A percentile compares a stretch with the other conserved stretches of the same genome.
Conservation (phyloP, 2,888 invertebrate genomes). For the Celastrina argiolus region DNA sequence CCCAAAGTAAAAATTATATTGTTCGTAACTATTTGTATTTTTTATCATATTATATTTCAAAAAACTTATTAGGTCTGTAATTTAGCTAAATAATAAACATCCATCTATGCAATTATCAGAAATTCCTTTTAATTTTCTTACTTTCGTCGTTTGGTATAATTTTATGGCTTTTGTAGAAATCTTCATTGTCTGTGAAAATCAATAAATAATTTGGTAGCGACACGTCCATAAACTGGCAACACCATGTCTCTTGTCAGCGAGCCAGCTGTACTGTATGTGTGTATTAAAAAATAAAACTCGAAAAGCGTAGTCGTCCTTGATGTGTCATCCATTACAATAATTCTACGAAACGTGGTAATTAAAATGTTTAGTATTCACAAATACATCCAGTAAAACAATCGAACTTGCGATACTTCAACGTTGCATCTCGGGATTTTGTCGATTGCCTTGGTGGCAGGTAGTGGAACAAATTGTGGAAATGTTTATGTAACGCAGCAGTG, state of each 20-base stretch:
- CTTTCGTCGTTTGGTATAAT: conserved; percentile 23
- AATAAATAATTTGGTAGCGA: conserved; percentile 31
- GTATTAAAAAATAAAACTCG: conserved; percentile 62
- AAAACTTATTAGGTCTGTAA: no score
- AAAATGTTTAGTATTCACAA: conserved; percentile 25
- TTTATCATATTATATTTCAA: no score
- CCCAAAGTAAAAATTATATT: no score
- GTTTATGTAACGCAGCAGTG: conserved; percentile 74
- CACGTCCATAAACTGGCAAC: conserved; percentile 48
- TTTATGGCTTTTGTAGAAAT: conserved; percentile 17
- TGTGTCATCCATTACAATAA: conserved; percentile 71
- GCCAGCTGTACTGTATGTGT: conserved; percentile 67
- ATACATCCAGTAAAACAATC: conserved; percentile 12
- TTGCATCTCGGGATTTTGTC: conserved; percentile 25
- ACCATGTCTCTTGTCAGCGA: conserved; percentile 58
- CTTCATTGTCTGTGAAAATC: conserved; percentile 28
- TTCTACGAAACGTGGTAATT: conserved; percentile 56
- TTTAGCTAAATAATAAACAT: no score
- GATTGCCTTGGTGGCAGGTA: conserved; percentile 51
- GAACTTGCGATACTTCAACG: not conserved
- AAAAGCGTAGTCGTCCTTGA: conserved; percentile 64
- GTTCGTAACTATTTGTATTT: no score
- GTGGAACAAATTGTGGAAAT: conserved; percentile 59
- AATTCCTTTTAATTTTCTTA: not conserved
- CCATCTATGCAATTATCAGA: no score